A percentile compares a stretch with the other conserved stretches of the same genome.
Conservation (phyloP, 23 tunicate genomes). For the Diplosoma virens region DNA sequence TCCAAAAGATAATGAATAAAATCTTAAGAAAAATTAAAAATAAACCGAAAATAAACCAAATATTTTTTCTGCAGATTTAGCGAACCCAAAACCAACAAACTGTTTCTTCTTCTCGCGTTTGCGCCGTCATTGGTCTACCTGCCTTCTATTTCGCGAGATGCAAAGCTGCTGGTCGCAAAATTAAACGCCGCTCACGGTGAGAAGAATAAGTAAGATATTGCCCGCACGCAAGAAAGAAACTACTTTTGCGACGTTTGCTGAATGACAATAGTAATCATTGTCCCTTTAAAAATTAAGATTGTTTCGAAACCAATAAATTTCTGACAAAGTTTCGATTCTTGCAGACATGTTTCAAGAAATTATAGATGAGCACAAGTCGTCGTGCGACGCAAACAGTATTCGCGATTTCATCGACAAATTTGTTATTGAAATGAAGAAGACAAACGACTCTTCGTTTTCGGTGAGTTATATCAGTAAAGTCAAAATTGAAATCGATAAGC, state of each 20-base stretch:
- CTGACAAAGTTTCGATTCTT: too few species aligned
- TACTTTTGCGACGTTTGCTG: too few species aligned
- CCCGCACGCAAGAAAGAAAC: too few species aligned
- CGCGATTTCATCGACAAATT: constrained; percentile 15
- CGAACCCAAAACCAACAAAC: constrained; percentile 10
- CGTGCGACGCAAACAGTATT: background rate
- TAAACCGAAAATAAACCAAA: background rate
- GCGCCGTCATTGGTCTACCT: constrained; percentile 27
- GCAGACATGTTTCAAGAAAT: constrained; percentile 4
- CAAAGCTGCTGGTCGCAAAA: constrained; percentile 10
- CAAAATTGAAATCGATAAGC: too few species aligned
- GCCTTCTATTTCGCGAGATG: constrained; percentile 28
- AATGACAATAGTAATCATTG: too few species aligned
- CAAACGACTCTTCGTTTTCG: background rate
- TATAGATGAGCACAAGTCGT: background rate
- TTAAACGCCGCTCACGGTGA: background rate
- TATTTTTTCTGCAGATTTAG: constrained; percentile 19
- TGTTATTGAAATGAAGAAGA: background rate
- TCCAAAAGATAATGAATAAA: too few species aligned
- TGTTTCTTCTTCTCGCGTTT: constrained; percentile 6
- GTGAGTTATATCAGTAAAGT: too few species aligned
- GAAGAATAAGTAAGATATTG: too few species aligned
- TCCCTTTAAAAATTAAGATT: too few species aligned
- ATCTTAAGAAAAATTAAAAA: background rate
- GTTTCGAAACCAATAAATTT: too few species aligned